Percentiles rank a stretch among this genome's conserved stretches.
Evolutionary conservation across 2,888 invertebrate species (phyloP).

Genomic region (Calliphora vomitoria): DNA sequence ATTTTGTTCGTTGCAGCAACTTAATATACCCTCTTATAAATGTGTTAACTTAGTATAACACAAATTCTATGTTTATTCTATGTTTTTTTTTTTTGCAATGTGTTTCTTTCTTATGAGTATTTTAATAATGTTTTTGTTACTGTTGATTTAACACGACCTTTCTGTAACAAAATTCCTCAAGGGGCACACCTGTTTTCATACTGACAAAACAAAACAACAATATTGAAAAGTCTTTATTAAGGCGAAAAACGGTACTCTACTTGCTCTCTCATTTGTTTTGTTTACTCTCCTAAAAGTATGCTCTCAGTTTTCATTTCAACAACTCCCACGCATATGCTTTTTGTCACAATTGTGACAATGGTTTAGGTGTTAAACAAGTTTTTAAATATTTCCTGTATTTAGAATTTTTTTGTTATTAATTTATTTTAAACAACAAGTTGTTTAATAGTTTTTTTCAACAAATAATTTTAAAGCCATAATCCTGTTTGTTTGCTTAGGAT

Average conservation of each 20-base stretch:
- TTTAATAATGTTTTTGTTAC: not conserved
- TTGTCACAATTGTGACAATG: constrained; percentile 13
- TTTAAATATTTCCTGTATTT: not conserved
- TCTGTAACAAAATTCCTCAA: constrained; percentile 30
- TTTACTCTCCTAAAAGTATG: not conserved
- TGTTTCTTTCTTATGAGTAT: not conserved
- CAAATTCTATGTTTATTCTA: constrained; percentile 63
- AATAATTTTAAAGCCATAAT: too few relatives aligned
- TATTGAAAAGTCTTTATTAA: not conserved
- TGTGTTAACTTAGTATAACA: not conserved
- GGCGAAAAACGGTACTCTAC: not conserved
- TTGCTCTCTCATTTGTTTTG: not conserved
- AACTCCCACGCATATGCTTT: constrained; percentile 34
- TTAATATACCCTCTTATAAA: constrained; percentile 78
- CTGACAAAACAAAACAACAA: not conserved
- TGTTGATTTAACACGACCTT: constrained; percentile 54
- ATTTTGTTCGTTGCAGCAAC: constrained; percentile 78
- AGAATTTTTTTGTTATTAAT: not conserved
- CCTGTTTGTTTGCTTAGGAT: too few relatives aligned
- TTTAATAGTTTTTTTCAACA: not conserved
- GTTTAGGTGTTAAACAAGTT: not conserved
- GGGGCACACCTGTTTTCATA: constrained; percentile 64
- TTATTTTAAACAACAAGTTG: constrained; percentile 32
- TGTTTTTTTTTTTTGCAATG: constrained; percentile 9
- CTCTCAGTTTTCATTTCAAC: not conserved